Evolutionary conservation across 2,888 invertebrate species (phyloP), one percentile per base, ranked within the genome.

Genomic region (Platycheirus rosarum): DNA sequence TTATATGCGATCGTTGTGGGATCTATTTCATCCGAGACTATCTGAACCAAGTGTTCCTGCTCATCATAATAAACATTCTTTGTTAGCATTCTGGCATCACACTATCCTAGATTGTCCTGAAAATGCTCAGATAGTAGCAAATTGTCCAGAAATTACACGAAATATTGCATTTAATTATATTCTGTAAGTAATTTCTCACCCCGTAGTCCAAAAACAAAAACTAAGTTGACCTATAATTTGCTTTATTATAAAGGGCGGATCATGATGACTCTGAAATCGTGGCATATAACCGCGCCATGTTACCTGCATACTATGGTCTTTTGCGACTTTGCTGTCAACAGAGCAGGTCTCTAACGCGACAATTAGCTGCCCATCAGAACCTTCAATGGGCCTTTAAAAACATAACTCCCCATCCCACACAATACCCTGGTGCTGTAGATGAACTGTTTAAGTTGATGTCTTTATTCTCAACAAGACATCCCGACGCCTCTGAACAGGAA

Each of bases 131-230:
- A 93, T 96, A 65, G 97, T 97, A 86, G 93, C 97, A 71, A 94
- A 95, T 88, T 97, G 97, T 91, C 94, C 95, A 44, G 94, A 96
- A 87, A 95, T 98, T 84, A 96, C 95, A 51, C 97, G 97, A 91
- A 97, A 98, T 90, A 97, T 98, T 90, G 97, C 97, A 84, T 98
- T 97, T 92, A 98, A 97, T 91, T 98, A 98, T 88, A 98, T 98
- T 90, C 92, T 98, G 97, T 97, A 91, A 94, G 95, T 13, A 5
- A 14, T 37, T 5, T 13, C 0, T 1, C 13, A n/a, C 23, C n/a
- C n/a, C n/a, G n/a, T n/a, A n/a, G n/a, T n/a, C n/a, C n/a, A n/a
- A n/a, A n/a, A n/a, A n/a, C n/a, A n/a, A n/a, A n/a, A n/a, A n/a
- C n/a, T n/a, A n/a, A n/a, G n/a, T n/a, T n/a, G n/a, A n/a, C n/a